phyloP scores from a whole-genome alignment of 2,113 vertebrate genomes.

The Ahaetulla prasina region DNA sequence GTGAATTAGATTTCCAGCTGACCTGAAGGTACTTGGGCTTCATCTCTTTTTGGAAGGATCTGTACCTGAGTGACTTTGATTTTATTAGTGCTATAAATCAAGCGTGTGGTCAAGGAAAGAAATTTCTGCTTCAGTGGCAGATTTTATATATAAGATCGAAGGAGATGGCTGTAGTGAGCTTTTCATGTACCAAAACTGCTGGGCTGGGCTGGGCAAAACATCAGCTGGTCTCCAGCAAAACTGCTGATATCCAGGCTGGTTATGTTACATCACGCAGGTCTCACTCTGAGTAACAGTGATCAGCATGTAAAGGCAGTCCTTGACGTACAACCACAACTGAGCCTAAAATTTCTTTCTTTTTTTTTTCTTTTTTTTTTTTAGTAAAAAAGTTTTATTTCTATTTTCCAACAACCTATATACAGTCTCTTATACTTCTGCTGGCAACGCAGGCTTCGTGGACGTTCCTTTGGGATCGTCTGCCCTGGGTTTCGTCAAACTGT shows the following conservation, averaged over 20 bases:
- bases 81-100: conserved; percentile 33
- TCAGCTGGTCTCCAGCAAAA: neutral
- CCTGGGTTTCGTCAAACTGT: no score
- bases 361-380: no score
- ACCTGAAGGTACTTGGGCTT: conserved; percentile 6
- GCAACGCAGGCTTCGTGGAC: no score
- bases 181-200: neutral
- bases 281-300: neutral
- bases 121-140: conserved; percentile 17
- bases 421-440: no score
- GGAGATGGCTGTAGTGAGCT: neutral
- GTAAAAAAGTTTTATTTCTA: no score
- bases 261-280: neutral
- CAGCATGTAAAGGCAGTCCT: neutral
- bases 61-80: conserved; percentile 18
- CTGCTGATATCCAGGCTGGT: neutral
- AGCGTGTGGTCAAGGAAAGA: conserved; percentile 14
- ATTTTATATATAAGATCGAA: neutral
- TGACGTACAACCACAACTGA: neutral
- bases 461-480: no score
- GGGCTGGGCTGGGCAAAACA: neutral
- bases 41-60: conserved; percentile 12
- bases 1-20: conserved; percentile 14
- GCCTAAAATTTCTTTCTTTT: neutral
- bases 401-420: no score